These are phyloP conservation scores for Trichacis sp. DNA, from an alignment of 2,888 invertebrate genomes.

Conservation along the genomic window DNA sequence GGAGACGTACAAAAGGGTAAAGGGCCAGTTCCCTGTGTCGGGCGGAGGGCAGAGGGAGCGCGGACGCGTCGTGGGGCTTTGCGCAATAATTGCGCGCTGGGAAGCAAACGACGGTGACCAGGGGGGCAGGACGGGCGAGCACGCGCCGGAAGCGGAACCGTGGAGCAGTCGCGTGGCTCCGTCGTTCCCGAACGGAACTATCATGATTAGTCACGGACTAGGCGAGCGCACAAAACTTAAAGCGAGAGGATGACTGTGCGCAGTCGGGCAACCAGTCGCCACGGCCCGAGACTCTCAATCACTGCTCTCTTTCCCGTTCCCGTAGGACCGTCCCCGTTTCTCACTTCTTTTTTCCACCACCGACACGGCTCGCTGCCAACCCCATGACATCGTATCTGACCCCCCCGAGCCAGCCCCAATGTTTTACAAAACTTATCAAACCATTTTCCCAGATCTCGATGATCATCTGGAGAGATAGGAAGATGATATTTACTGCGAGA, in stretches of 20 bases:
- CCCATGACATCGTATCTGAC: constrained; percentile 5
- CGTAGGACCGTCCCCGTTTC: too few species aligned
- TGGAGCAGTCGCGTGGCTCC: constrained; percentile 65
- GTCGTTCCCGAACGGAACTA: constrained; percentile 69
- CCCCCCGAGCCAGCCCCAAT: background rate
- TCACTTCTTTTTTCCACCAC: constrained; percentile 34
- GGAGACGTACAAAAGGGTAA: constrained; percentile 32
- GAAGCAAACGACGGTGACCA: constrained; percentile 29
- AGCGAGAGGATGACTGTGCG: constrained; percentile 52
- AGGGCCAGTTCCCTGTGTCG: constrained; percentile 47
- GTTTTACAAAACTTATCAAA: constrained; percentile 4
- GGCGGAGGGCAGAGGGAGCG: constrained; percentile 37
- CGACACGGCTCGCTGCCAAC: constrained; percentile 35
- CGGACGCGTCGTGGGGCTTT: constrained; percentile 55
- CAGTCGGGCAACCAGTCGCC: constrained; percentile 34
- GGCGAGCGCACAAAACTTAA: constrained; percentile 48
- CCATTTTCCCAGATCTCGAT: background rate
- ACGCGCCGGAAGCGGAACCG: constrained; percentile 66
- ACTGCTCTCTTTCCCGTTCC: constrained; percentile 13
- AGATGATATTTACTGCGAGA: too few species aligned
- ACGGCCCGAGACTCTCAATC: constrained; percentile 33
- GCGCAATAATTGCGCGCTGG: constrained; percentile 64
- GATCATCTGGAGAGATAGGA: background rate
- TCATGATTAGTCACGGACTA: constrained; percentile 68
- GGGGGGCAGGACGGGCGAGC: constrained; percentile 29